These are phyloP conservation scores for Odontamblyopus rebecca DNA, from an alignment of 2,797 vertebrate genomes.

Conservation along the genomic window DNA sequence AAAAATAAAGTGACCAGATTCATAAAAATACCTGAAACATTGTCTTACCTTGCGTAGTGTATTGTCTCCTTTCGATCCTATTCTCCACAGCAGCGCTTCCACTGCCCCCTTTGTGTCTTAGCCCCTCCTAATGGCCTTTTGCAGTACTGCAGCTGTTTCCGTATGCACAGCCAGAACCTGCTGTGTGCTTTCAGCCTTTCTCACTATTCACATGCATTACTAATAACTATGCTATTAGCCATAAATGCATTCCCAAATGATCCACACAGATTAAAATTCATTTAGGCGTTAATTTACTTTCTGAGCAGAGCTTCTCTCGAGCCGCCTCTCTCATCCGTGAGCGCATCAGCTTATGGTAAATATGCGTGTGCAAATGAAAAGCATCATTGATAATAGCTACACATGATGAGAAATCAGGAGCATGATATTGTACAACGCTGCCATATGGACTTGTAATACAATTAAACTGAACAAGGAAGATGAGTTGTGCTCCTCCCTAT, in stretches of 20 bases:
- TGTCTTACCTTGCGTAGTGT: neutral
- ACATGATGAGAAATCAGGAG: constrained; percentile 45
- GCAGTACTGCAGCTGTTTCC: constrained; percentile 48
- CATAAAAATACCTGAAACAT: constrained; percentile 26
- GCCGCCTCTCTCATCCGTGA: constrained; percentile 38
- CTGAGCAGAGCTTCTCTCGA: constrained; percentile 10
- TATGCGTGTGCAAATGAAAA: constrained; percentile 50
- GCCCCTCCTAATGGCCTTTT: constrained; percentile 56
- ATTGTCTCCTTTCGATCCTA: neutral
- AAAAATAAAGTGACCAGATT: constrained; percentile 69
- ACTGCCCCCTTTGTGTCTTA: constrained; percentile 54
- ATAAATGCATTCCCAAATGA: constrained; percentile 47
- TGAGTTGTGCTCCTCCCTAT: neutral
- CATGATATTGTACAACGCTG: constrained; percentile 31
- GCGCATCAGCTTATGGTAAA: constrained; percentile 46
- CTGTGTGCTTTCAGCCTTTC: constrained; percentile 5
- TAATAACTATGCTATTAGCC: constrained; percentile 46
- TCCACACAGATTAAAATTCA: constrained; percentile 50
- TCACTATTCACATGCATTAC: constrained; percentile 28
- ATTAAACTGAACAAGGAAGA: constrained; percentile 40
- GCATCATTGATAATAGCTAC: constrained; percentile 40
- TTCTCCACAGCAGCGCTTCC: neutral
- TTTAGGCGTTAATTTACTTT: constrained; percentile 48
- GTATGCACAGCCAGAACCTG: constrained; percentile 9
- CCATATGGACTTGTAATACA: constrained; percentile 53